A percentile compares a stretch with the other conserved stretches of the same genome.
Conservation (phyloP, 2,113 vertebrate genomes). For the Ciconia maguari region DNA sequence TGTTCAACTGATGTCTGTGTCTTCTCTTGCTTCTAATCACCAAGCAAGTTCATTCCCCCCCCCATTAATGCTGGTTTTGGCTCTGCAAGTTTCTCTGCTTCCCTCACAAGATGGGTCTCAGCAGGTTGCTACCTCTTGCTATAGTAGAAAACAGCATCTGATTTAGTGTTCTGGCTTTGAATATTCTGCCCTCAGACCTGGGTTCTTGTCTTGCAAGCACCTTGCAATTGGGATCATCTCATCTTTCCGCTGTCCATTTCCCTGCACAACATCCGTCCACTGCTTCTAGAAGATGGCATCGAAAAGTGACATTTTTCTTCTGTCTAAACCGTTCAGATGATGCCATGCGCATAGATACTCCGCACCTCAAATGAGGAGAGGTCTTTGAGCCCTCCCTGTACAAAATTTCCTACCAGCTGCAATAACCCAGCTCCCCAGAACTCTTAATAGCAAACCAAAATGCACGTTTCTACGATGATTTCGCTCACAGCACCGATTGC, state of each 20-base stretch:
- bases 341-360: background rate
- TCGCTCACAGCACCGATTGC: rapidly evolving
- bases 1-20: background rate
- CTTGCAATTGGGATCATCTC: background rate
- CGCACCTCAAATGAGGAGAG: background rate
- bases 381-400: background rate
- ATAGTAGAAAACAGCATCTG: background rate
- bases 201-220: background rate
- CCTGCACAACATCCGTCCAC: no score
- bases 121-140: background rate
- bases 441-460: background rate
- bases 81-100: background rate
- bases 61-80: background rate
- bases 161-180: background rate
- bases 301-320: background rate
- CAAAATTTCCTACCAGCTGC: background rate
- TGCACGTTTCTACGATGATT: background rate
- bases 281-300: background rate
- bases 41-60: background rate
- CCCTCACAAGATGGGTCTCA: background rate
- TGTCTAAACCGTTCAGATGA: background rate
- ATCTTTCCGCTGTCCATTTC: background rate
- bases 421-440: background rate
- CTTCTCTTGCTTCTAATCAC: background rate
- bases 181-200: background rate